Evolutionary conservation across 2,797 vertebrate genomes (phyloP).

Genomic region (Dipus sagitta): DNA sequence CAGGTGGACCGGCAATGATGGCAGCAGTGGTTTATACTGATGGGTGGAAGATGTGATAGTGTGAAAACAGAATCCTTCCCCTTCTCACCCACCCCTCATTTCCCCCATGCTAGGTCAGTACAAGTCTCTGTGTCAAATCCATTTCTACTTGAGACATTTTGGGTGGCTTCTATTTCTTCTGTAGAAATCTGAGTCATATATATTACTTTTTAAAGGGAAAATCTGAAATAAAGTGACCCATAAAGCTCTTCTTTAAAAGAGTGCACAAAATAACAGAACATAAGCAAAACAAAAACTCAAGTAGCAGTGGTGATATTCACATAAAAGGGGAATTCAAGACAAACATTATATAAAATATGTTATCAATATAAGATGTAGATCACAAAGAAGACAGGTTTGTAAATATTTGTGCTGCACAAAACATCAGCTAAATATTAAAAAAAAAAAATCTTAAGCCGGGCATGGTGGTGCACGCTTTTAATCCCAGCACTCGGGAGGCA

Average conservation of each 20-base stretch:
- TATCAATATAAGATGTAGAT: slow-evolving; percentile 10
- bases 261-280: neutral
- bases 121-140: neutral
- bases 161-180: slow-evolving; percentile 18
- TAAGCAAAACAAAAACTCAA: slow-evolving; percentile 51
- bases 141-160: slow-evolving; percentile 24
- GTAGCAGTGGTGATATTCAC: neutral
- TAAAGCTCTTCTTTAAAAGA: slow-evolving; percentile 23
- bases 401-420: slow-evolving; percentile 55
- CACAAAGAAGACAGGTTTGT: slow-evolving; percentile 16
- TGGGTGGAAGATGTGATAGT: neutral
- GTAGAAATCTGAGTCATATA: neutral
- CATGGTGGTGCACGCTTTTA: too few relatives aligned
- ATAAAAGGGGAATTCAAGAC: slow-evolving; percentile 30
- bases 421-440: slow-evolving; percentile 49
- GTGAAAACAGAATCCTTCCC: neutral
- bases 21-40: neutral
- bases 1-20: neutral
- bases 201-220: neutral
- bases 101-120: neutral
- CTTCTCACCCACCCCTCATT: neutral
- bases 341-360: neutral
- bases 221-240: slow-evolving; percentile 23
- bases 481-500: too few relatives aligned
- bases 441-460: slow-evolving; percentile 38